Base-by-base conservation (phyloP, 1,140 invertebrate species). In the Caenorhabditis inopinata region DNA sequence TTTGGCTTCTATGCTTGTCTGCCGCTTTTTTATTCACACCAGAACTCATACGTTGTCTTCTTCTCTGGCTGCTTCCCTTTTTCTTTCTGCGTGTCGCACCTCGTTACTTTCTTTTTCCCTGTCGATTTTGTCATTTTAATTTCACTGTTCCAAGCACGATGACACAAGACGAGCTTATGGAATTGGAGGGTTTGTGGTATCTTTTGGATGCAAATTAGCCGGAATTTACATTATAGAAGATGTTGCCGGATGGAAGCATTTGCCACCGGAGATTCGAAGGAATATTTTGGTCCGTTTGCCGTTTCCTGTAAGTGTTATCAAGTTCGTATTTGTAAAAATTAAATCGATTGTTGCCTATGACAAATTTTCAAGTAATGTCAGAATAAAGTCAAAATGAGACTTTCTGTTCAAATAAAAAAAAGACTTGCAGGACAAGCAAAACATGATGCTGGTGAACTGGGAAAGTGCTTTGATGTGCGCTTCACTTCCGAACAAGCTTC, bases 371-470 rank as follows among this genome's bases (percentile, higher is more conserved):
- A n/a, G n/a, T n/a, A n/a, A n/a, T n/a, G n/a, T n/a, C n/a, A n/a
- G n/a, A n/a, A n/a, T n/a, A n/a, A n/a, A n/a, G n/a, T n/a, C n/a
- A n/a, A n/a, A n/a, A n/a, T n/a, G n/a, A n/a, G n/a, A n/a, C n/a
- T n/a, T n/a, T n/a, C n/a, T n/a, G n/a, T n/a, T n/a, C n/a, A 42
- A 14, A 42, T 42, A 42, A 42, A 42, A 14, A 42, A 42, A 42
- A 42, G 14, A 38, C 21, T 68, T 68, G 14, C 58, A 68, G 58
- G 58, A 68, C 7, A 68, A 68, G 11, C 58, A 68, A 21, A 68
- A 68, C 32, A 68, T 68, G 58, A 68, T 38, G 32, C 32, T 68
- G 11, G 58, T 68, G 1, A 68, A 42, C n/a, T 68, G 58, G 58
- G 58, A 68, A 12, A 68, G n/a, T 21, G 4, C 32, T 2, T n/a